Evolutionary conservation across 2,113 vertebrate genomes (phyloP).

Genomic region (Halichoeres trimaculatus): DNA sequence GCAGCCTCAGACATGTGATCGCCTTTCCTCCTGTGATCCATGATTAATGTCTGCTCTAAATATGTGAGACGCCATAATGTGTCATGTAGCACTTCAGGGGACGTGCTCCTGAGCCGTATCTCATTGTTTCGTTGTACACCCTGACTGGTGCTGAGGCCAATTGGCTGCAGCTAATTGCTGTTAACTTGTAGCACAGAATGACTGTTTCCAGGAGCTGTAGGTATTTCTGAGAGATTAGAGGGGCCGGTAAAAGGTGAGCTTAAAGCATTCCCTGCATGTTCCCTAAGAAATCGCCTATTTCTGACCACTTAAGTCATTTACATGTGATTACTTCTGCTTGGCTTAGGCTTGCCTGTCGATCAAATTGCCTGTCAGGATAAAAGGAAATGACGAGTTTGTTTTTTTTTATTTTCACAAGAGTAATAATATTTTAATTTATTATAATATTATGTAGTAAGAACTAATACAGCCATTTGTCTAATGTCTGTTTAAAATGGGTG

Average conservation of each 20-base stretch:
- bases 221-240: constrained; percentile 75
- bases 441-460: too few species aligned
- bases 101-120: constrained; percentile 17
- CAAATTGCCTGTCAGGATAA: constrained; percentile 6
- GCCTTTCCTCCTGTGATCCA: neutral
- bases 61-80: constrained; percentile 14
- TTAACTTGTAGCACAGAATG: constrained; percentile 47
- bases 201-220: constrained; percentile 58
- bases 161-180: constrained; percentile 65
- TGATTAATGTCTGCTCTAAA: constrained; percentile 41
- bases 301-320: constrained; percentile 77
- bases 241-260: constrained; percentile 66
- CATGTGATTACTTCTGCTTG: constrained; percentile 74
- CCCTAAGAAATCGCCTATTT: constrained; percentile 68
- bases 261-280: constrained; percentile 80
- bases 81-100: neutral
- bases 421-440: neutral
- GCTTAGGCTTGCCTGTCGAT: neutral
- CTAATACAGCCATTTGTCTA: neutral
- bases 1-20: constrained; percentile 12
- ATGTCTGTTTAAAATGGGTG: constrained; percentile 17
- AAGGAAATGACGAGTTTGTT: neutral
- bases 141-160: constrained; percentile 38
- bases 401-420: neutral
- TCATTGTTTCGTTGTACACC: constrained; percentile 40